Percentiles rank a stretch among this genome's conserved stretches.
These are phyloP conservation scores for Macrocentrus cingulum DNA, from an alignment of 1,140 invertebrate species.

Conservation along the genomic window DNA sequence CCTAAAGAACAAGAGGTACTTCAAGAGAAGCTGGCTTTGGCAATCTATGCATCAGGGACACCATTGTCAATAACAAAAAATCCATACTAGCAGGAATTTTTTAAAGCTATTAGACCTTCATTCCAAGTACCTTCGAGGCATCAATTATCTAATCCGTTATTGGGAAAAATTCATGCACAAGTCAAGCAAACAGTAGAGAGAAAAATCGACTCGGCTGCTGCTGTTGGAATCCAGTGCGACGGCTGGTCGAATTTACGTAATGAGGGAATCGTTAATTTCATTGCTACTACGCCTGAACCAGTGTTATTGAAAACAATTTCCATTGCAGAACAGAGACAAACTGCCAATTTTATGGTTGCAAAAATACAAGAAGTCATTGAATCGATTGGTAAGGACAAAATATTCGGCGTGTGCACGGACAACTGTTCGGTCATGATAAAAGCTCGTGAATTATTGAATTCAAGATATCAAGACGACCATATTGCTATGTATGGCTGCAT, in stretches of 20 bases:
- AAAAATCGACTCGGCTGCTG: conserved; percentile 25
- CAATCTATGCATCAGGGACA: conserved; percentile 32
- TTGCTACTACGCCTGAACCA: conserved; percentile 27
- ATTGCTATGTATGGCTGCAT: conserved; percentile 1
- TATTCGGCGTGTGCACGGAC: neutral
- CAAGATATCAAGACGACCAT: neutral
- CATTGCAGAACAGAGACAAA: neutral
- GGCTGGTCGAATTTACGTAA: conserved; percentile 24
- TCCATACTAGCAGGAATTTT: conserved; percentile 31
- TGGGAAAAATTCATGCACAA: conserved; percentile 28
- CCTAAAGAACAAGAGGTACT: conserved; percentile 25
- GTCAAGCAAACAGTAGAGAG: conserved; percentile 27
- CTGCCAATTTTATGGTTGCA: neutral
- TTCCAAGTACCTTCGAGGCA: conserved; percentile 30
- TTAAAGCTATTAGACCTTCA: conserved; percentile 29
- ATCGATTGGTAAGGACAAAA: neutral
- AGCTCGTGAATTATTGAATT: neutral
- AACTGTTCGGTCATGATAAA: neutral
- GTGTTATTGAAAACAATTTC: neutral
- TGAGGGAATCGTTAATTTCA: conserved; percentile 31
- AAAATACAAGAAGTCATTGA: neutral
- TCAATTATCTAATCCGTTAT: conserved; percentile 29
- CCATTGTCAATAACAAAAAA: conserved; percentile 30
- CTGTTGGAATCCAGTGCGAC: conserved; percentile 20
- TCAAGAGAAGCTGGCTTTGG: conserved; percentile 29